Percentiles rank a stretch among this genome's conserved stretches.
Conservation (phyloP, 2,888 invertebrate species). For the Microdon myrmicae region DNA sequence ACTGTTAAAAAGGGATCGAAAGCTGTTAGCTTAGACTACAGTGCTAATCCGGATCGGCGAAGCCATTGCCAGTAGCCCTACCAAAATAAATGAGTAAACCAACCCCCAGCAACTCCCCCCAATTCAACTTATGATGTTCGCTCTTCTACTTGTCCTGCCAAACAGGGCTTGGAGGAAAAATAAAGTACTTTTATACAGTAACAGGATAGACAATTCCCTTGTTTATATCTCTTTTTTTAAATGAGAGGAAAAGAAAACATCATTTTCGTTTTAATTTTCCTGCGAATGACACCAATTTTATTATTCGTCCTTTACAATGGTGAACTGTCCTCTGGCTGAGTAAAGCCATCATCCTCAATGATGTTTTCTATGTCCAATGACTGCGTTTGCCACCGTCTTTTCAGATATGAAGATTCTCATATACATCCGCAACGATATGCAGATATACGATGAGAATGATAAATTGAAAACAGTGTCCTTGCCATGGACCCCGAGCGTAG, state of each 20-base stretch:
- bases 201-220: slow-evolving; percentile 20
- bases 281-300: slow-evolving; percentile 46
- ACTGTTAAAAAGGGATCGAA: slow-evolving; percentile 42
- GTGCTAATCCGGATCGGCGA: slow-evolving; percentile 40
- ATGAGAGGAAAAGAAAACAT: slow-evolving; percentile 33
- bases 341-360: slow-evolving; percentile 1
- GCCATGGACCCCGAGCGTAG: slow-evolving; percentile 29
- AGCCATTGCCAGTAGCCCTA: slow-evolving; percentile 25
- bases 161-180: slow-evolving; percentile 12
- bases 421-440: slow-evolving; percentile 8
- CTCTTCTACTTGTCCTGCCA: slow-evolving; percentile 18
- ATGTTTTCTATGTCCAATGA: slow-evolving; percentile 10
- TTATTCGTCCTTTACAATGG: slow-evolving; percentile 19
- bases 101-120: slow-evolving; percentile 28
- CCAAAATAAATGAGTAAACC: slow-evolving; percentile 26
- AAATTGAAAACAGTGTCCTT: slow-evolving; percentile 40
- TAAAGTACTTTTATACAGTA: slow-evolving; percentile 15
- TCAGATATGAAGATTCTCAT: too few relatives aligned
- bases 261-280: slow-evolving; percentile 50
- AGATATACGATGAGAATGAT: slow-evolving; percentile 13
- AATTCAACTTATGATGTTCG: slow-evolving; percentile 42
- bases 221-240: slow-evolving; percentile 15
- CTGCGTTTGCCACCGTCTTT: too few relatives aligned
- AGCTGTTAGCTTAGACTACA: slow-evolving; percentile 46
- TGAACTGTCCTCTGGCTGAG: slow-evolving; percentile 13